A percentile compares a stretch with the other conserved stretches of the same genome.
These are phyloP conservation scores for Gorsachius magnificus DNA, from an alignment of 2,797 vertebrate genomes.

Conservation along the genomic window DNA sequence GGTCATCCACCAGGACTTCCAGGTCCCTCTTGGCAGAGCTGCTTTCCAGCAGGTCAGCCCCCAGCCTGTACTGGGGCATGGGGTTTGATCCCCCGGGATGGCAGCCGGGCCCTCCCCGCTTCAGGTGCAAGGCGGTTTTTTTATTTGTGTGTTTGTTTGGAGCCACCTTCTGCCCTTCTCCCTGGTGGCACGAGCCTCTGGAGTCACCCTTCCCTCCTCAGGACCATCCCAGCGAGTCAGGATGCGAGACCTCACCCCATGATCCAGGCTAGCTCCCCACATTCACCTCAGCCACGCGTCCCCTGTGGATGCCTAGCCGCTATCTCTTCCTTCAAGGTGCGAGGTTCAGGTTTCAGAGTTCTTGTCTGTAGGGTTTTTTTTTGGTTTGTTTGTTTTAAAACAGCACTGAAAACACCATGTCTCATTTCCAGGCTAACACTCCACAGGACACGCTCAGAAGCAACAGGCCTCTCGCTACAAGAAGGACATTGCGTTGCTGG, in stretches of 20 bases:
- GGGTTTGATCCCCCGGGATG: neutral
- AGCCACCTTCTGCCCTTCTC: no score
- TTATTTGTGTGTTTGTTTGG: no score
- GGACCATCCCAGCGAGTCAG: neutral
- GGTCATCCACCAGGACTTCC: no score
- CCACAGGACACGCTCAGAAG: neutral
- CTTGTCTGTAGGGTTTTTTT: fast-evolving
- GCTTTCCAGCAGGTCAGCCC: no score
- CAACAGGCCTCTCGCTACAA: no score
- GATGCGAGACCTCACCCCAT: fast-evolving
- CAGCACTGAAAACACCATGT: fast-evolving
- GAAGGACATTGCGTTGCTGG: no score
- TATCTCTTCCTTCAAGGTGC: fast-evolving
- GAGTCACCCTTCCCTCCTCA: no score
- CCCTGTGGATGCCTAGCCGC: neutral
- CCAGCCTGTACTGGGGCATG: no score
- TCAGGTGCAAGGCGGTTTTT: neutral
- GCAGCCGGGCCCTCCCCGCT: neutral
- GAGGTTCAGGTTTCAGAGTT: no score
- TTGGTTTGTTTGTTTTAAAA: neutral
- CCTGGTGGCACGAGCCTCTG: fast-evolving
- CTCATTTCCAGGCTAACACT: fast-evolving
- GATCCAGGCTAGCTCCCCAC: no score
- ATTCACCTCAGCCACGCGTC: fast-evolving
- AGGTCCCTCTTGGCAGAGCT: no score